These are phyloP conservation scores for Parapsyche elsis DNA, from an alignment of 1,140 invertebrate species.

Conservation along the genomic window DNA sequence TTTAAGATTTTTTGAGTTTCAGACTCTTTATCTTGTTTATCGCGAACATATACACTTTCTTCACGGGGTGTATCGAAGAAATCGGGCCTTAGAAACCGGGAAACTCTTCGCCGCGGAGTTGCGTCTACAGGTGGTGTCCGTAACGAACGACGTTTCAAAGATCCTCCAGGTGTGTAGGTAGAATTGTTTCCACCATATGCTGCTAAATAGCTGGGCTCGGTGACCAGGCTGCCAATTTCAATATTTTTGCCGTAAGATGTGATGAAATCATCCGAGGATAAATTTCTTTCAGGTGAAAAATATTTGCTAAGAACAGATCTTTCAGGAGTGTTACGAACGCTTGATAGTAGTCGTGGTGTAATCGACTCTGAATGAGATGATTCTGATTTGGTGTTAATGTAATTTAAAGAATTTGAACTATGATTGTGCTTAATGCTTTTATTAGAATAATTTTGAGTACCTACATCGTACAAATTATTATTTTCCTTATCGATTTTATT, in stretches of 20 bases:
- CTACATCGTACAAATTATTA: slow-evolving; percentile 5
- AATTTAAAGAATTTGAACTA: slow-evolving; percentile 47
- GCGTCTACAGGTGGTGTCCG: slow-evolving; percentile 59
- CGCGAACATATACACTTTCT: slow-evolving; percentile 75
- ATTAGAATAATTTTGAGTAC: background rate
- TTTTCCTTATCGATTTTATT: slow-evolving; percentile 33
- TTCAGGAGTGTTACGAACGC: slow-evolving; percentile 62
- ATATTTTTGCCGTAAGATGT: background rate
- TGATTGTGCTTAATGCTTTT: slow-evolving; percentile 10
- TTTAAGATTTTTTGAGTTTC: slow-evolving; percentile 73
- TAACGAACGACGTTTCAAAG: slow-evolving; percentile 63
- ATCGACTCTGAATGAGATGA: slow-evolving; percentile 42
- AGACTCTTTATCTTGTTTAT: slow-evolving; percentile 74
- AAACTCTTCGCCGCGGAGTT: slow-evolving; percentile 70
- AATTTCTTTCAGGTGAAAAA: slow-evolving; percentile 61
- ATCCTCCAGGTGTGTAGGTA: slow-evolving; percentile 37
- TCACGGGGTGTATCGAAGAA: slow-evolving; percentile 80
- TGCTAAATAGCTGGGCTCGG: background rate
- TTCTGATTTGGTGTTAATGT: slow-evolving; percentile 35
- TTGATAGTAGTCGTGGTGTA: slow-evolving; percentile 49
- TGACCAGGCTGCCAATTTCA: slow-evolving; percentile 9
- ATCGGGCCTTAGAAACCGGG: slow-evolving; percentile 79
- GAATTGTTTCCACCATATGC: background rate
- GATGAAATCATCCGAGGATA: slow-evolving; percentile 57
- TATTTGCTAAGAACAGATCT: slow-evolving; percentile 70